phyloP scores from a whole-genome alignment of 35 echinoderm and acorn worm genomes.

The Acanthaster planci region DNA sequence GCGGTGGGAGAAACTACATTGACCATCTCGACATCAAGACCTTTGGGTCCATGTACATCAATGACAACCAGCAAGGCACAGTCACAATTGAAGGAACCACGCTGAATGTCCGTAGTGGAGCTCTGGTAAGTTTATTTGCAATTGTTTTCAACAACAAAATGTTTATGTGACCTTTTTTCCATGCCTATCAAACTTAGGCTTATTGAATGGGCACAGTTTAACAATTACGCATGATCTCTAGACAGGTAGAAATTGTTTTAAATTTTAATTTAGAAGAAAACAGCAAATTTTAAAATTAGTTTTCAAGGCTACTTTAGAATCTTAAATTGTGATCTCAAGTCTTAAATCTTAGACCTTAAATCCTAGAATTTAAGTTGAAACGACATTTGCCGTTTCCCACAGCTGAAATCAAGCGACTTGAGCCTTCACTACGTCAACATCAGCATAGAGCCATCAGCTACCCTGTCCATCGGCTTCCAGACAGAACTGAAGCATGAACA shows the following conservation, averaged over 20 bases:
- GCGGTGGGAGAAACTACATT: slow-evolving; percentile 37
- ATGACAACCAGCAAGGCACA: slow-evolving; percentile 61
- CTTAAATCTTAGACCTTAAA: no score
- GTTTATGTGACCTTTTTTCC: no score
- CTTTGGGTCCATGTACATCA: slow-evolving; percentile 74
- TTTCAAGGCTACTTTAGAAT: no score
- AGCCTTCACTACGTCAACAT: slow-evolving; percentile 60
- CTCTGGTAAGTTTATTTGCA: slow-evolving; percentile 45
- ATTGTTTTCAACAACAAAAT: no score
- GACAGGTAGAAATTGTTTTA: no score
- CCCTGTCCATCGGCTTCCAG: slow-evolving; percentile 42
- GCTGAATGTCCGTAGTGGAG: slow-evolving; percentile 81
- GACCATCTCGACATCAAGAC: slow-evolving; percentile 83
- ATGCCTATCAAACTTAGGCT: no score
- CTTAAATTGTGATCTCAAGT: no score
- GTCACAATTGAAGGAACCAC: slow-evolving; percentile 71
- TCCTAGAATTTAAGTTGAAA: no score
- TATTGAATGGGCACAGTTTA: no score
- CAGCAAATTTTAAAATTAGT: no score
- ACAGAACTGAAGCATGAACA: slow-evolving; percentile 12
- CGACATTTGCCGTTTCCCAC: not conserved
- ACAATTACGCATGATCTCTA: no score
- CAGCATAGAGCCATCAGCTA: slow-evolving; percentile 69
- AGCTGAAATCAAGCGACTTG: slow-evolving; percentile 77
- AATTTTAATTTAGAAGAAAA: no score